Evolutionary conservation across 2,888 invertebrate species (phyloP).

Genomic region (Epirrhoe alternata): DNA sequence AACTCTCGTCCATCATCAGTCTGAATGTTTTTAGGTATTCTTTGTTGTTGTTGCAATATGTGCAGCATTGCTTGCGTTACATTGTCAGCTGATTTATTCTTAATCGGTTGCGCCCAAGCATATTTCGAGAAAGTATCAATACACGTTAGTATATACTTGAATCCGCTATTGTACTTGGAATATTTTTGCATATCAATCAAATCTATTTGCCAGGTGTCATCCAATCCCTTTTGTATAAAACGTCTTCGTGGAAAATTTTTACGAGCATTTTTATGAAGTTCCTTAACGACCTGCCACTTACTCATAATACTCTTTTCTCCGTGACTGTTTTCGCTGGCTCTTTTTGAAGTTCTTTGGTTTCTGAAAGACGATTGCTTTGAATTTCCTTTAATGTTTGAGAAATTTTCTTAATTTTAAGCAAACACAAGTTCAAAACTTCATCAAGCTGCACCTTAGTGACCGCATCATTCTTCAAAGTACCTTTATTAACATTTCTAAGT

Average conservation of each 20-base stretch:
- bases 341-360: too few relatives aligned
- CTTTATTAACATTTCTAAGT: too few relatives aligned
- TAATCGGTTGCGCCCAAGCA: constrained; percentile 3
- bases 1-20: constrained; percentile 11
- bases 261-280: constrained; percentile 54
- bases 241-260: constrained; percentile 56
- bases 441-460: too few relatives aligned
- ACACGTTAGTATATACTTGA: constrained; percentile 6
- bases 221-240: constrained; percentile 56
- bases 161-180: constrained; percentile 15
- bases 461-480: too few relatives aligned
- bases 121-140: constrained; percentile 12
- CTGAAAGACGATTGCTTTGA: too few relatives aligned
- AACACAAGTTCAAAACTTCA: too few relatives aligned
- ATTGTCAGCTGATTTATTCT: background rate
- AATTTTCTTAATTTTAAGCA: too few relatives aligned
- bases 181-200: constrained; percentile 47
- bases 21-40: constrained; percentile 6
- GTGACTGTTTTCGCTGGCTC: too few relatives aligned
- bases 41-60: too few relatives aligned
- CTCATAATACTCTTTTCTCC: background rate
- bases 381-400: too few relatives aligned
- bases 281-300: constrained; percentile 7
- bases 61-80: background rate
- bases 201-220: constrained; percentile 67